Base-by-base conservation (phyloP, 2,888 invertebrate species). In the Philhelius pedissequus region DNA sequence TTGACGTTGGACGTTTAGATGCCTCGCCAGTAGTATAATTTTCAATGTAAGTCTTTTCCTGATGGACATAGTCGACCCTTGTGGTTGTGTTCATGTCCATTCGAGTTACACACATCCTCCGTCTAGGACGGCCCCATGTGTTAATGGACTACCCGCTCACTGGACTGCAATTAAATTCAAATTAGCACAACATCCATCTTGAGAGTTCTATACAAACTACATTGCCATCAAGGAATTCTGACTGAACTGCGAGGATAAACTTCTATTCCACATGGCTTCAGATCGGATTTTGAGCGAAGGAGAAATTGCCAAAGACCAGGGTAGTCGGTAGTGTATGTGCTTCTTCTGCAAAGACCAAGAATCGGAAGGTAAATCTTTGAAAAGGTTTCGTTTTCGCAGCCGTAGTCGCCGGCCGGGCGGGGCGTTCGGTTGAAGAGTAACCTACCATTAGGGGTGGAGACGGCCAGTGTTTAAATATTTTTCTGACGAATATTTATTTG, bases 101-200 rank as follows among this genome's bases (percentile, higher is more conserved):
- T 79, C 50, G 70, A 66, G 66, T 84, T 75, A 74, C 80, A 70
- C 78, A 82, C 75, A 86, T 86, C 76, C 86, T 78, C 77, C 45
- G 70, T 73, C 79, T 86, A 81, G 73, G 83, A 86, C 81, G 74
- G 80, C 86, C 79, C 76, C 88, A 88, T 88, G 88, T 88, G 88
- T 88, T 88, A 88, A 88, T 88, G 88, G 88, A 87, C 87, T 87
- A 87, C 84, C 80, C 87, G 86, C 77, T 86, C 86, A 86, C 87
- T 87, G 83, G 86, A 75, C 88, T 89, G 88, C 89, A 89, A 90
- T 90, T 90, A 90, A 90, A 90, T 89, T 90, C 89, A 88, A 90
- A 90, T 90, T 90, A 90, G 88, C 89, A 88, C 88, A 89, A 88
- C 87, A 88, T 88, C 87, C 86, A 88, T 88, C 88, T 87, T 73